A percentile compares a stretch with the other conserved stretches of the same genome.
Evolutionary conservation across 1,140 invertebrate genomes (phyloP).

Genomic region (Prorops nasuta): DNA sequence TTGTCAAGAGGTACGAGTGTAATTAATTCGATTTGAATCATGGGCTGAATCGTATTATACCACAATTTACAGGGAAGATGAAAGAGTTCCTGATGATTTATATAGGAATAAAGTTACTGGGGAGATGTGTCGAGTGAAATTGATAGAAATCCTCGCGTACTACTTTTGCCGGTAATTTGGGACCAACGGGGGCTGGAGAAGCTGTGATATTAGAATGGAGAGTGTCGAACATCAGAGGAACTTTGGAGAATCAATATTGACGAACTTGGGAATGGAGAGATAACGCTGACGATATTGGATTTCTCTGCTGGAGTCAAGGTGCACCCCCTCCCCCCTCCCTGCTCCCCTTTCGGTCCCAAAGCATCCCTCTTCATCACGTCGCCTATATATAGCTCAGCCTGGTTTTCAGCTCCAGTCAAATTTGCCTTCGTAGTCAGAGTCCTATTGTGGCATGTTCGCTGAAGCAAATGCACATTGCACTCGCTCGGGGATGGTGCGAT

Average conservation of each 20-base stretch:
- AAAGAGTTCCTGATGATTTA: no score
- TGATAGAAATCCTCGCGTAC: no score
- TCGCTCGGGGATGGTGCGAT: no score
- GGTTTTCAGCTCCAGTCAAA: conserved; percentile 12
- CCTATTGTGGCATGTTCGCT: conserved; percentile 52
- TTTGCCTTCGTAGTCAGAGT: conserved; percentile 42
- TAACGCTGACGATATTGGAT: conserved; percentile 53
- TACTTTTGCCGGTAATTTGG: no score
- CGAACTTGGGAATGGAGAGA: conserved; percentile 43
- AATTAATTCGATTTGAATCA: no score
- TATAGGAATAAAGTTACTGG: no score
- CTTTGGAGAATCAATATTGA: conserved; percentile 47
- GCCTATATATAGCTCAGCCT: conserved; percentile 4
- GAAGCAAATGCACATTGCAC: conserved; percentile 53
- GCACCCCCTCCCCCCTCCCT: not conserved
- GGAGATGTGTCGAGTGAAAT: no score
- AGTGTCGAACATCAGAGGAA: conserved; percentile 15
- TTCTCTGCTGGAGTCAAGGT: conserved; percentile 28
- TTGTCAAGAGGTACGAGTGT: no score
- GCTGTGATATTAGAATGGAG: conserved; percentile 10
- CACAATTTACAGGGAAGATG: no score
- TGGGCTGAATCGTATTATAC: no score
- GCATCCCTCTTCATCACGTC: not conserved
- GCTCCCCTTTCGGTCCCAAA: not conserved
- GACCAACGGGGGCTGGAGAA: no score